These are phyloP conservation scores for Mola mola DNA, from an alignment of 2,113 vertebrate species.

Conservation along the genomic window DNA sequence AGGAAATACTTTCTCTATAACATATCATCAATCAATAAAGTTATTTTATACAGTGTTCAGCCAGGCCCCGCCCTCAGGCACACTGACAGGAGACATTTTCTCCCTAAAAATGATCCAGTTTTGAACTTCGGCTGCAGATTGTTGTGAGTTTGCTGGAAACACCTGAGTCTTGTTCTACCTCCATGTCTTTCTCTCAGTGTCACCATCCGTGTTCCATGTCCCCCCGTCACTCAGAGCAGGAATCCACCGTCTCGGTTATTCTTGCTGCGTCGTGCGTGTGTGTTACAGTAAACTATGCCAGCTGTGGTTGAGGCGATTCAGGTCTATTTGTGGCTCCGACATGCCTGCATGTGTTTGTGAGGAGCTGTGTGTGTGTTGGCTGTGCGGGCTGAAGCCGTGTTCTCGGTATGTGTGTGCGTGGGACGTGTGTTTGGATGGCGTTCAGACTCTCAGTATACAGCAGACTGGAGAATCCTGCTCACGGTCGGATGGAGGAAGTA, in stretches of 20 bases:
- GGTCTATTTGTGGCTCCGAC: conserved; percentile 90
- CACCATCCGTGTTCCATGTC: conserved; percentile 61
- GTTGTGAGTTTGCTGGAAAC: no score
- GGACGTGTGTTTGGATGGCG: conserved; percentile 49
- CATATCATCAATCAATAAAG: no score
- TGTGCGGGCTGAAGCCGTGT: no score
- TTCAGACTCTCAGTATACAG: conserved; percentile 80
- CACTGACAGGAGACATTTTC: no score
- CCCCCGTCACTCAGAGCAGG: conserved; percentile 74
- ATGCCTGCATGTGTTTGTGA: conserved; percentile 21
- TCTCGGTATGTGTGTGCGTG: conserved; percentile 47
- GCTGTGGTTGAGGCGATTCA: conserved; percentile 90
- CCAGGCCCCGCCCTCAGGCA: no score
- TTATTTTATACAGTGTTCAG: no score
- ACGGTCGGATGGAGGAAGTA: conserved; percentile 50
- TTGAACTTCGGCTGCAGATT: no score
- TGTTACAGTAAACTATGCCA: conserved; percentile 79
- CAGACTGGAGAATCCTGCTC: conserved; percentile 79
- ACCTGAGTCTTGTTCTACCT: conserved; percentile 36
- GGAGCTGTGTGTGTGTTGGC: conserved; percentile 10
- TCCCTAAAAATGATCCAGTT: no score
- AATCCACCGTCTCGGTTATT: no score
- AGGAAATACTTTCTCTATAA: no score
- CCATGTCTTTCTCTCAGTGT: conserved; percentile 71
- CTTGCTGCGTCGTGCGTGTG: conserved; percentile 26